Evolutionary conservation across 2,113 vertebrate species (phyloP), one percentile per base, ranked within the genome.

Genomic region (Microtus oregoni): DNA sequence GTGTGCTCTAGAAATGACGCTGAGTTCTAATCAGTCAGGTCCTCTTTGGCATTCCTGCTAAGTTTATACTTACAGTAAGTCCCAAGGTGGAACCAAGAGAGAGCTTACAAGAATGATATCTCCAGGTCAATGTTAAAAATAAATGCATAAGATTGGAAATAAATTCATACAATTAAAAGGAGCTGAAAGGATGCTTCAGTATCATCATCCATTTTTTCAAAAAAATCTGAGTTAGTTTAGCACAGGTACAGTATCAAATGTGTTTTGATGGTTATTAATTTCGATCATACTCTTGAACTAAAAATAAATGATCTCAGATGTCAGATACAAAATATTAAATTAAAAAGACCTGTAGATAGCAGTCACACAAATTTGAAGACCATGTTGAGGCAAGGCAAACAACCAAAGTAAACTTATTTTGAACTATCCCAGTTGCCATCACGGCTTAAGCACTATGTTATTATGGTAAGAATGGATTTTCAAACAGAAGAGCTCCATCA

Each of bases 311-410:
- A 75, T 86, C 35, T 78, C 38, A 92, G n/a, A 79, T 81, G 89
- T 50, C 44, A 81, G 70, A 67, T 63, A 89, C 26, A 78, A 72
- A 77, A 63, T 78, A 75, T 72, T 86, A 70, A 94, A 58, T 90
- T 72, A 50, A 63, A 91, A 92, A 75, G 1, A 22, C 5, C 63
- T 35, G 1, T 1, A 63, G 35, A 41, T 8, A 77, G 5, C 0
- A 79, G 14, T 28, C 81, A 12, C 52, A 72, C 86, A 77, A 63
- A 6, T 50, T 3, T 81, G 41, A 82, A 78, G 67, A 12, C 20
- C 7, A 20, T 63, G 26, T n/a, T 77, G 35, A 92, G 70, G 30
- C 13, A 88, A 94, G 63, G 20, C 30, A 72, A 85, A 28, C 14
- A 30, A 35, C 14, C 35, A 35, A 68, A 19, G 78, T 19, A 12